Evolutionary conservation across 2,888 invertebrate genomes (phyloP), one percentile per base, ranked within the genome.

Genomic region (Ophion obscuratus): DNA sequence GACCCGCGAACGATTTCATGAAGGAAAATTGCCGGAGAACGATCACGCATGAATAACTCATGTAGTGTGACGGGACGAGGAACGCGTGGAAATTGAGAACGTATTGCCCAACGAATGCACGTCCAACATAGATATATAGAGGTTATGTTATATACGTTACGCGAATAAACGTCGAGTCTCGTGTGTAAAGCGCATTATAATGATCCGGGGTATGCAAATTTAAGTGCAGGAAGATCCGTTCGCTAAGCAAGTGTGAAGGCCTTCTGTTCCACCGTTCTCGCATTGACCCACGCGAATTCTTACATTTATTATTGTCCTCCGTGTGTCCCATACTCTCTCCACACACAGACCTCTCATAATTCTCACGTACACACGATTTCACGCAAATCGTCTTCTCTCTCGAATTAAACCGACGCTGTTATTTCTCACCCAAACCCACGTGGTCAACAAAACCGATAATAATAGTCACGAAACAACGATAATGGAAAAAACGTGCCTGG

Each of bases 161-260:
- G 81, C 75, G 86, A 87, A 87, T 77, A 81, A 87, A 85, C 81
- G 85, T 62, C 74, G 89, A 85, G 87, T 81, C 57, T 83, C 80
- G 82, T 76, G 47, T 71, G 47, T 68, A 85, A 87, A 84, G 86
- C 84, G 87, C 84, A 89, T 87, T 87, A 85, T 86, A 85, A 89
- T 88, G 89, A 90, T 89, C 88, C 88, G 89, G 88, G 86, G 88
- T 92, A 92, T 92, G 92, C 91, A 92, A 92, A 92, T 92, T 92
- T 92, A 92, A 92, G 87, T 91, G 89, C 92, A 92, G 92, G 92
- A 92, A 92, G 92, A 92, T 90, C 91, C 92, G 90, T 91, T 90
- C 87, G 90, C 89, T 89, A 88, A 92, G 89, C 87, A 89, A 85
- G 83, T 79, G 81, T 85, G 89, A 90, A 90, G 92, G 90, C 83